A percentile compares a stretch with the other conserved stretches of the same genome.
Conservation (phyloP, 2,113 vertebrate genomes). For the Sinocyclocheilus grahami region DNA sequence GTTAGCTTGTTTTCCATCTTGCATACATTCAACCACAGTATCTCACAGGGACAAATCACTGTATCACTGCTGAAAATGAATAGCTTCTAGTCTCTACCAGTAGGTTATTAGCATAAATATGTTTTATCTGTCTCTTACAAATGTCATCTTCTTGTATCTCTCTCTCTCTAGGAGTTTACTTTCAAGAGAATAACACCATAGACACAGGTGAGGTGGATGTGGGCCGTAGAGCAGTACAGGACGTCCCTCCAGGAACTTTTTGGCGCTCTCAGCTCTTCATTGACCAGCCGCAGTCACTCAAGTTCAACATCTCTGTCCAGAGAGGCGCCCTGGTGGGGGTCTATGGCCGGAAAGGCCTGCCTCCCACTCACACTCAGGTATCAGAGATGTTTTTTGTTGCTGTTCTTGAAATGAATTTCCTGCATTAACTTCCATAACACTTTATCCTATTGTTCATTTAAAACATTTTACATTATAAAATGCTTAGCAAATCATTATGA, state of each 20-base stretch:
- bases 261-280: conserved; percentile 98
- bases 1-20: conserved; percentile 9
- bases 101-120: background rate
- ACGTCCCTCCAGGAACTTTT: conserved; percentile 93
- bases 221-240: conserved; percentile 88
- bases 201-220: conserved; percentile 97
- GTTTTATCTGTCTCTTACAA: background rate
- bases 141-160: background rate
- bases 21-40: background rate
- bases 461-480: background rate
- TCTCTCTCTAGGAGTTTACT: conserved; percentile 75
- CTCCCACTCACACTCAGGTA: conserved; percentile 97
- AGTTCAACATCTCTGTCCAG: conserved; percentile 99
- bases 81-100: background rate
- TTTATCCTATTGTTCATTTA: background rate
- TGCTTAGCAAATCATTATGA: background rate
- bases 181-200: conserved; percentile 96
- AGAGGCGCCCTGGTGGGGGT: conserved; percentile 94
- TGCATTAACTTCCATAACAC: background rate
- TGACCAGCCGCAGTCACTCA: conserved; percentile 95
- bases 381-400: background rate
- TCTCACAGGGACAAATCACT: background rate
- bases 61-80: background rate
- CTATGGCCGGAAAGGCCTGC: conserved; percentile 95
- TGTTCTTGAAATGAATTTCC: background rate